These are phyloP conservation scores for Helicoverpa armigera DNA, from an alignment of 1,140 invertebrate species.

Conservation along the genomic window DNA sequence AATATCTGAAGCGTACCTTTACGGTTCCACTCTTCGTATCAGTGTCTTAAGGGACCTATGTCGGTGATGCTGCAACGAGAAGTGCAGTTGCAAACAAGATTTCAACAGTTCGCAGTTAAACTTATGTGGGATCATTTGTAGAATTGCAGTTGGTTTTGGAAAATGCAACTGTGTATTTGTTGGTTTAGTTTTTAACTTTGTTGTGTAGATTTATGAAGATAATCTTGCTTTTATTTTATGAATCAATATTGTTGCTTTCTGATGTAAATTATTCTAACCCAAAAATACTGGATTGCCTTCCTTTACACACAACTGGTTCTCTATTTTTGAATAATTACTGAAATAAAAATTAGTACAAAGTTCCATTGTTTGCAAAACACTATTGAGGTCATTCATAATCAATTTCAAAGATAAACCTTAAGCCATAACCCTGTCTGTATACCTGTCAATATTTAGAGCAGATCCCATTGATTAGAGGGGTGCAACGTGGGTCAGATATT, in stretches of 20 bases:
- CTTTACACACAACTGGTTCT: not conserved
- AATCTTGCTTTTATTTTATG: no score
- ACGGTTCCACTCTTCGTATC: no score
- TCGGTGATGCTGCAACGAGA: not conserved
- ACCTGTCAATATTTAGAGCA: constrained; percentile 31
- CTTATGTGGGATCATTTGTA: no score
- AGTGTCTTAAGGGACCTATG: constrained; percentile 1
- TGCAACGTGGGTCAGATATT: constrained; percentile 27
- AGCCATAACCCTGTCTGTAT: not conserved
- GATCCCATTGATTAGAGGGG: constrained; percentile 9
- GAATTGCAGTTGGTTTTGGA: not conserved
- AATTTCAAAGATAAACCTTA: not conserved
- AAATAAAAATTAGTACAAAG: not conserved
- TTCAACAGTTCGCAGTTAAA: not conserved
- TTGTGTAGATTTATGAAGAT: no score
- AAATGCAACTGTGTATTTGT: not conserved
- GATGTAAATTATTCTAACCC: no score
- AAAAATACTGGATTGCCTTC: no score
- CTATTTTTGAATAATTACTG: no score
- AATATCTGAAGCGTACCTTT: no score
- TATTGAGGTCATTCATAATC: not conserved
- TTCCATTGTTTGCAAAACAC: not conserved
- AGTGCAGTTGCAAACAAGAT: constrained; percentile 23
- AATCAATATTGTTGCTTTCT: not conserved
- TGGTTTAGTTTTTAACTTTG: no score